Percentiles rank a stretch among this genome's conserved stretches.
Conservation (phyloP, 1,140 invertebrate species). For the Anastatus disparis region DNA sequence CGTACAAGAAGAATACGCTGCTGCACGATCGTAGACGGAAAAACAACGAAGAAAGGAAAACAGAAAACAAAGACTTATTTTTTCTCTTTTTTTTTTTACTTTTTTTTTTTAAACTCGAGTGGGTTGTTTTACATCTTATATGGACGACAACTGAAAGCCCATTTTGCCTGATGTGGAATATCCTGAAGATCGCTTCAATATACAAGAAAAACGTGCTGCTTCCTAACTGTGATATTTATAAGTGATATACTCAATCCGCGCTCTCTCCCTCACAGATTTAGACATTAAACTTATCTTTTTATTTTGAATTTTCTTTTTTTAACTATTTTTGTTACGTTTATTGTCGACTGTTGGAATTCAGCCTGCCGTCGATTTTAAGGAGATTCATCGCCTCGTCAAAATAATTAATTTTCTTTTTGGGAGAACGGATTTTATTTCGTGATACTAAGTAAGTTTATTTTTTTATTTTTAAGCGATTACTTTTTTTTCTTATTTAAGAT, state of each 20-base stretch:
- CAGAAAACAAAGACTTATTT: too few relatives aligned
- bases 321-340: not conserved
- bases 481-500: too few relatives aligned
- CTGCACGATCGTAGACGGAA: too few relatives aligned
- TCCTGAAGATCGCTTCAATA: not conserved
- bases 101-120: too few relatives aligned
- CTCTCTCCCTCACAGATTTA: not conserved
- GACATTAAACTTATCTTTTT: not conserved
- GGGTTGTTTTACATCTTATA: too few relatives aligned
- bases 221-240: constrained; percentile 49
- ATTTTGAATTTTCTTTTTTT: not conserved
- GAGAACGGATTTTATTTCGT: constrained; percentile 26
- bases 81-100: not conserved
- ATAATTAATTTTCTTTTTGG: constrained; percentile 26
- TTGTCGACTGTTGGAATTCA: not conserved
- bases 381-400: not conserved
- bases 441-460: constrained; percentile 39
- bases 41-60: not conserved
- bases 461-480: too few relatives aligned
- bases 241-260: constrained; percentile 41
- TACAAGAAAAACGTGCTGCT: constrained; percentile 36
- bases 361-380: not conserved
- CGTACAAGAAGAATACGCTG: not conserved
- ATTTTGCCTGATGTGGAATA: constrained; percentile 24
- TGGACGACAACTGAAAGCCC: too few relatives aligned